Conservation (phyloP, 2,888 invertebrate genomes). For the Epiblema foenella region DNA sequence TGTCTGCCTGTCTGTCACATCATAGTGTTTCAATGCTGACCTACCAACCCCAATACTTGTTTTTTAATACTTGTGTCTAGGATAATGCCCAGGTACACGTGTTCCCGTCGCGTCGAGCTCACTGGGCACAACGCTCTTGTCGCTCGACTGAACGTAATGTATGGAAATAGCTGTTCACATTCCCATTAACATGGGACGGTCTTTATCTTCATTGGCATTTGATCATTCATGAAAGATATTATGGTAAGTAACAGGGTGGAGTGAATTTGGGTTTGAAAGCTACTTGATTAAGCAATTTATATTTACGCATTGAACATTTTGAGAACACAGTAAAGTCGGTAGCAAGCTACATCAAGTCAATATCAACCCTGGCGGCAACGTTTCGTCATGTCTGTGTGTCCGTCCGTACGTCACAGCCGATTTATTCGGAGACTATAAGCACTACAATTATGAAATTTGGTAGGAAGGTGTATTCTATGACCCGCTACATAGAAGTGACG, state of each 20-base stretch:
- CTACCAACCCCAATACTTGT: too few relatives aligned
- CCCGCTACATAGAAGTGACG: too few relatives aligned
- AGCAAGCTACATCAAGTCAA: too few relatives aligned
- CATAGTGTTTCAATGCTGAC: too few relatives aligned
- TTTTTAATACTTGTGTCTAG: not conserved
- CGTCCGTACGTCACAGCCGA: too few relatives aligned
- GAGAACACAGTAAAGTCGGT: not conserved
- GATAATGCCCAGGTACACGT: conserved; percentile 9
- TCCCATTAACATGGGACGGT: not conserved
- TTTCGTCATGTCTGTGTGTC: too few relatives aligned
- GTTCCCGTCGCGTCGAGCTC: conserved; percentile 3
- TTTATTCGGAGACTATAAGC: too few relatives aligned
- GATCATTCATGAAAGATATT: not conserved
- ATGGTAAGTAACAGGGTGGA: not conserved
- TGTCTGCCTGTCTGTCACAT: too few relatives aligned
- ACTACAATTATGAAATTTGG: too few relatives aligned
- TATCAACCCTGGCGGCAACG: too few relatives aligned
- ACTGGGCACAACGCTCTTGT: not conserved
- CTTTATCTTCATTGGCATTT: conserved; percentile 1
- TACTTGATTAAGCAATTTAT: not conserved
- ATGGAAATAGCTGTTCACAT: conserved; percentile 19
- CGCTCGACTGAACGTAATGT: conserved; percentile 4
- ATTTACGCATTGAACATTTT: not conserved
- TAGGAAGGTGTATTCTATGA: too few relatives aligned
- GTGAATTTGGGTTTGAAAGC: not conserved